phyloP scores from a whole-genome alignment of 2,797 vertebrate species.

The Manis pentadactyla region DNA sequence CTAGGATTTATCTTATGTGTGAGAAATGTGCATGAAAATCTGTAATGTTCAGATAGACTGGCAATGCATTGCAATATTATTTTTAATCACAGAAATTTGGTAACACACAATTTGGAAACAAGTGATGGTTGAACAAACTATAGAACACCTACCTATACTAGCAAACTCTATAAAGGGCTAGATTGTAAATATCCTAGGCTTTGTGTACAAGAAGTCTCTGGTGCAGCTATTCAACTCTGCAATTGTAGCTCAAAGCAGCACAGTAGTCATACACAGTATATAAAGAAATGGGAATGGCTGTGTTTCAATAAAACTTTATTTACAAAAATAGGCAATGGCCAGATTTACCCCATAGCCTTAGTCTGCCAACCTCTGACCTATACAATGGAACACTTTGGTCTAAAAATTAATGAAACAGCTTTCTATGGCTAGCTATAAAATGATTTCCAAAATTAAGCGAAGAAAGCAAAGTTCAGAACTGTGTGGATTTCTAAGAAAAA shows the following conservation, averaged over 20 bases:
- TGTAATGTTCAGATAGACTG: not conserved
- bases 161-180: not conserved
- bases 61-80: not conserved
- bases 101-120: too few relatives aligned
- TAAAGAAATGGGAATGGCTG: not conserved
- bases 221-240: not conserved
- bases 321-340: not conserved
- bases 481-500: not conserved
- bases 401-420: not conserved
- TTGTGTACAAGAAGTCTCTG: not conserved
- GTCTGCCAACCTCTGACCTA: not conserved
- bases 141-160: not conserved
- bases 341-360: not conserved
- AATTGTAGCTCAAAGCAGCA: not conserved
- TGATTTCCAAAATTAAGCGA: not conserved
- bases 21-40: not conserved
- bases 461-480: not conserved
- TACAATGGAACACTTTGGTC: not conserved
- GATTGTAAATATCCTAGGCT: not conserved
- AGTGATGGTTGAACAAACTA: not conserved
- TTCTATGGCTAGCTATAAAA: not conserved
- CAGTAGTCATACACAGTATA: not conserved
- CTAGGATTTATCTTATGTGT: not conserved
- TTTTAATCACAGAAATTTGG: not conserved
- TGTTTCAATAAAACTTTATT: conserved; percentile 26